Evolutionary conservation across 2,797 vertebrate species (phyloP).

Genomic region (Anabacerthia variegaticeps): DNA sequence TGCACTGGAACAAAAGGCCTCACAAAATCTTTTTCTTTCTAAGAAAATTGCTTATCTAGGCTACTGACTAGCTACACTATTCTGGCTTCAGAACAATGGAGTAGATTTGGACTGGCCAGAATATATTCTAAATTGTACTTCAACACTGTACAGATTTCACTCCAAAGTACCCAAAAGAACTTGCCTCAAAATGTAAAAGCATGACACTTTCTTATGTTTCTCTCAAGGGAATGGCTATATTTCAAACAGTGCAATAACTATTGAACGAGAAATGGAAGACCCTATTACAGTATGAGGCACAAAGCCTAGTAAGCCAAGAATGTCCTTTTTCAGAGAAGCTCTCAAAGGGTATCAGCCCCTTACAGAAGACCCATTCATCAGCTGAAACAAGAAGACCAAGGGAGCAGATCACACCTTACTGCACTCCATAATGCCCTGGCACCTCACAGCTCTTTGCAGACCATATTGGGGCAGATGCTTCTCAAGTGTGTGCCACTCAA

Average conservation of each 20-base stretch:
- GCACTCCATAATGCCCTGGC: not conserved
- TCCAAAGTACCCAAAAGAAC: conserved; percentile 18
- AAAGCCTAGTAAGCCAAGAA: not conserved
- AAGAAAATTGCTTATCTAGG: conserved; percentile 6
- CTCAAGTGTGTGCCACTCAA: accelerated
- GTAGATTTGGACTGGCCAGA: not conserved
- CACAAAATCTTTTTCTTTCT: not conserved
- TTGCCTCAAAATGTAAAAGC: conserved; percentile 47
- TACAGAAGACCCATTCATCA: not conserved
- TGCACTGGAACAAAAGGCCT: not conserved
- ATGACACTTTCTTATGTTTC: conserved; percentile 40
- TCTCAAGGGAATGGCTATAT: conserved; percentile 26
- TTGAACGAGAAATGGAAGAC: not conserved
- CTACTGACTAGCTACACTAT: not conserved
- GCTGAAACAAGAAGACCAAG: not conserved
- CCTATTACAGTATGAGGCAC: not conserved
- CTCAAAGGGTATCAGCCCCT: accelerated
- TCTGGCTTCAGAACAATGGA: not conserved
- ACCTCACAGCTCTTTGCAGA: not conserved
- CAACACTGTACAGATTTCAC: not conserved
- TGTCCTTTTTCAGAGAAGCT: not conserved
- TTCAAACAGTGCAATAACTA: conserved; percentile 27
- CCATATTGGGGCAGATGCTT: not conserved
- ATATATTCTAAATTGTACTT: not conserved
- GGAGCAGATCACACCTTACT: not conserved